Percentiles rank a stretch among this genome's conserved stretches.
Conservation (phyloP, 2,888 invertebrate genomes). For the Timema cristinae region DNA sequence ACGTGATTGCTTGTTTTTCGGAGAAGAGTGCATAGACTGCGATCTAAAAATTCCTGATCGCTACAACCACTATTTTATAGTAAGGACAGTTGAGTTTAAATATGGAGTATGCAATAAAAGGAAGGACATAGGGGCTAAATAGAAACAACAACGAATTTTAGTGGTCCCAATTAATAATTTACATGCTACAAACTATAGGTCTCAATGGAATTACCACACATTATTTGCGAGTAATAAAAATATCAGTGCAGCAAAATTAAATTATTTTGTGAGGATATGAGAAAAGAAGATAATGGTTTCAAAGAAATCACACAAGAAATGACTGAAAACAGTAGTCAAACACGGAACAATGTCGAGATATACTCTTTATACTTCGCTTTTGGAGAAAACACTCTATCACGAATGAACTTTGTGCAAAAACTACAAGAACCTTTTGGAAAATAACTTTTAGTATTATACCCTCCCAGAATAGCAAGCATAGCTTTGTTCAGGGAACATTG, state of each 20-base stretch:
- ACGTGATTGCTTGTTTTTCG: neutral
- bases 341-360: neutral
- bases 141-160: neutral
- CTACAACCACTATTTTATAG: neutral
- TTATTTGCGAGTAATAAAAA: neutral
- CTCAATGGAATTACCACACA: neutral
- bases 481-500: neutral
- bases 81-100: neutral
- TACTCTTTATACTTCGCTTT: neutral
- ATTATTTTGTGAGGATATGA: neutral
- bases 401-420: neutral
- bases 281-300: neutral
- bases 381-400: neutral
- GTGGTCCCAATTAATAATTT: neutral
- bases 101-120: neutral
- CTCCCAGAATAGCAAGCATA: neutral
- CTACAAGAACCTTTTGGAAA: neutral
- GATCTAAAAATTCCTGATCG: neutral
- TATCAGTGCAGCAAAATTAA: constrained; percentile 2
- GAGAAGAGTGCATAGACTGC: neutral
- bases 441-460: neutral
- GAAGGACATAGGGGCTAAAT: neutral
- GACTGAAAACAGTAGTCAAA: constrained; percentile 3
- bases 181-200: neutral
- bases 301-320: neutral